A percentile compares a stretch with the other conserved stretches of the same genome.
Conservation (phyloP, 1,140 invertebrate species). For the Tetraneura akinire region DNA sequence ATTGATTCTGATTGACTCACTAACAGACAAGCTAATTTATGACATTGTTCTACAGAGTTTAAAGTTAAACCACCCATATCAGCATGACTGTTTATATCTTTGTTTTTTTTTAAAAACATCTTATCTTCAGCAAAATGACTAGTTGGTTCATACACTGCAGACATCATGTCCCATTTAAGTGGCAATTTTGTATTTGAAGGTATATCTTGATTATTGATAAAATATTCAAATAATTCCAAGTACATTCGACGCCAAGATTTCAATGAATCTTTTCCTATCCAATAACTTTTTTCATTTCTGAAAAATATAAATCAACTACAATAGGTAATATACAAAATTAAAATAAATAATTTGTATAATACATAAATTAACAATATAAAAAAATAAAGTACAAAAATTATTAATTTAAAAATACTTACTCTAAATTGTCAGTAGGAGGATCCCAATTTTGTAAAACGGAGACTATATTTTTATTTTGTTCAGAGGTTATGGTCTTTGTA, state of each 20-base stretch:
- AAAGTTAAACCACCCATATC: conserved; percentile 28
- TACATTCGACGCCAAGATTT: conserved; percentile 54
- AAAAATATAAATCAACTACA: conserved; percentile 46
- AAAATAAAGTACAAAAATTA: too few relatives aligned
- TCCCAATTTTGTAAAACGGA: conserved; percentile 53
- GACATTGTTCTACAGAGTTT: neutral
- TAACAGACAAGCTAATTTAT: neutral
- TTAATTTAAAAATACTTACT: conserved; percentile 53
- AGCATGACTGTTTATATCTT: neutral
- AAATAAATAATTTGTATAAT: neutral
- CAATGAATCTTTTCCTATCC: conserved; percentile 55
- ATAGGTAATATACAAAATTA: neutral
- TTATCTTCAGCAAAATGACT: conserved; percentile 2
- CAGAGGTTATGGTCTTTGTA: conserved; percentile 53
- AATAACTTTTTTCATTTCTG: conserved; percentile 53
- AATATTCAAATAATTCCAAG: conserved; percentile 46
- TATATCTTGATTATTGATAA: conserved; percentile 32
- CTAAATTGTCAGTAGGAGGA: conserved; percentile 7
- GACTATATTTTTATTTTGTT: conserved; percentile 55
- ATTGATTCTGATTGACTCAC: conserved; percentile 21
- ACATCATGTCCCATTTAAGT: neutral
- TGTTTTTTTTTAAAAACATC: neutral
- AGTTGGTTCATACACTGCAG: neutral
- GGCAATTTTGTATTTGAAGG: neutral
- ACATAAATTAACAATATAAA: too few relatives aligned